Percentiles rank a stretch among this genome's conserved stretches.
Conservation (phyloP, 2,113 vertebrate genomes). For the Probosciger aterrimus region DNA sequence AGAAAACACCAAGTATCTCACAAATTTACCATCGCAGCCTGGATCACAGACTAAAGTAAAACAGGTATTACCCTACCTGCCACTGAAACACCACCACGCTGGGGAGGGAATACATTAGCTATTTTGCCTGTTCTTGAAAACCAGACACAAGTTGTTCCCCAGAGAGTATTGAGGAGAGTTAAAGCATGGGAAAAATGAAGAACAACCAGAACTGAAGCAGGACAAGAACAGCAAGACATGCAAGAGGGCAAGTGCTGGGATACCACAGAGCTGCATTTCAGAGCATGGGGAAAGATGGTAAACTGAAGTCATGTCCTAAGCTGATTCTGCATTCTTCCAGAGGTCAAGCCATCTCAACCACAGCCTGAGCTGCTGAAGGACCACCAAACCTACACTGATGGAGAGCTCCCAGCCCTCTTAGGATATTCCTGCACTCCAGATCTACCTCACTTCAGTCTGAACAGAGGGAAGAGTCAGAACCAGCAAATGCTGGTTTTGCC, state of each 20-base stretch:
- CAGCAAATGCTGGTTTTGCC: neutral
- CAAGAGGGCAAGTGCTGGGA: neutral
- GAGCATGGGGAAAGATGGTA: neutral
- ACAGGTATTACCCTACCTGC: neutral
- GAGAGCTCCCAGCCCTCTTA: neutral
- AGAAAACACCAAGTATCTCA: neutral
- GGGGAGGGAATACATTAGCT: neutral
- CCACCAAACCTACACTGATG: neutral
- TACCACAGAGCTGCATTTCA: neutral
- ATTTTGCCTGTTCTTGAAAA: neutral
- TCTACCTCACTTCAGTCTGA: neutral
- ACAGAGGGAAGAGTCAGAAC: neutral
- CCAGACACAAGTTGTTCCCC: neutral
- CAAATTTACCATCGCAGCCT: neutral
- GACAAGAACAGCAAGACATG: neutral
- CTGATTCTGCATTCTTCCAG: neutral
- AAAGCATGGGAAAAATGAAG: neutral
- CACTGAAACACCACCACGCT: neutral
- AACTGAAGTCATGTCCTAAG: neutral
- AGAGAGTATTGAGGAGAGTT: neutral
- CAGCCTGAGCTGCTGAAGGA: neutral
- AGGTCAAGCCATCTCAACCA: neutral
- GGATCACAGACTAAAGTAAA: neutral
- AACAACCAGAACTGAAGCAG: neutral
- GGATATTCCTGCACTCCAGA: neutral